phyloP scores from a whole-genome alignment of 2,888 invertebrate species.

The Drosophila paramelanica region DNA sequence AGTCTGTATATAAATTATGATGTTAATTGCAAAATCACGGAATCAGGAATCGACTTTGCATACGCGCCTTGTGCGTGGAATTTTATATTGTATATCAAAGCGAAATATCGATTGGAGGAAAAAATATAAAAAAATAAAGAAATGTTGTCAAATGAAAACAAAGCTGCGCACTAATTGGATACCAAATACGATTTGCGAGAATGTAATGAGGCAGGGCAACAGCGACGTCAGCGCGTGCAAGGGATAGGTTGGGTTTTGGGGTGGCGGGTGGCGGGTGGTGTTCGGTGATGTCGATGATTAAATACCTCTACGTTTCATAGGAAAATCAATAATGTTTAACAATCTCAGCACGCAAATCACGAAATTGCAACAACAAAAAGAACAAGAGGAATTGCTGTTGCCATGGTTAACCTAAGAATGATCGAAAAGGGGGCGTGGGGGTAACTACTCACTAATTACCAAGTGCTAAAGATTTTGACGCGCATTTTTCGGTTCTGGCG shows the following conservation, averaged over 20 bases:
- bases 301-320: conserved; percentile 47
- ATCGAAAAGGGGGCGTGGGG: background rate
- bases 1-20: conserved; percentile 46
- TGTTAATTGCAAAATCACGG: conserved; percentile 40
- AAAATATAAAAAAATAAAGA: conserved; percentile 7
- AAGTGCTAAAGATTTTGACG: conserved; percentile 68
- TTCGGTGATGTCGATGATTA: conserved; percentile 45
- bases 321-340: conserved; percentile 70
- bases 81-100: conserved; percentile 23
- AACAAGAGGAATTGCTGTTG: conserved; percentile 40
- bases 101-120: too few relatives aligned
- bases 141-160: conserved; percentile 16
- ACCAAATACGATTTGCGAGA: conserved; percentile 36
- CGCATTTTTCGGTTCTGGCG: conserved; percentile 28
- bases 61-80: conserved; percentile 45
- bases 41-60: conserved; percentile 26
- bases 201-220: conserved; percentile 1
- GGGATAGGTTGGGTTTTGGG: background rate
- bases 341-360: conserved; percentile 69
- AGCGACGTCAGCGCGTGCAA: too few relatives aligned
- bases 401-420: conserved; percentile 35
- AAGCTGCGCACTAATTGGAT: conserved; percentile 60
- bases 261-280: background rate
- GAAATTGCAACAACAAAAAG: conserved; percentile 1
- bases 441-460: conserved; percentile 59